Base-by-base conservation (phyloP, 2,888 invertebrate species). In the Bhutanitis thaidina region DNA sequence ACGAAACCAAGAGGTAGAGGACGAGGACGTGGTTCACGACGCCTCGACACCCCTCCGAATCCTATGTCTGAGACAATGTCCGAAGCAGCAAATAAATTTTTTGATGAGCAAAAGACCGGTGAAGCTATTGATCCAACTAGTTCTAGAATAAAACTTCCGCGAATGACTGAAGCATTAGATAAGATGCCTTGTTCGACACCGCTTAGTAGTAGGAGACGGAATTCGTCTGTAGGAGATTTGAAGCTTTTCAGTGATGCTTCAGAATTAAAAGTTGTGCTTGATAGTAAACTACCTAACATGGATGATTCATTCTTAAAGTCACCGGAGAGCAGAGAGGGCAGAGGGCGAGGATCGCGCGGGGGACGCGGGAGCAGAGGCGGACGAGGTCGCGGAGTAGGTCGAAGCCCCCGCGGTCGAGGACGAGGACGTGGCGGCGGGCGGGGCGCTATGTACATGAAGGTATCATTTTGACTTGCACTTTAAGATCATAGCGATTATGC, bases 121-220 rank as follows among this genome's bases (percentile, higher is more conserved):
- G 67, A 68, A 41, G 70, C 69, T 1, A 77, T 85, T 16, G 89
- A 89, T 61, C 86, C 87, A 1, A 88, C 80, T 1, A 85, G 86
- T 56, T 83, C 86, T n/a, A 69, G 88, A 25, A 78, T 87, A 50
- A 88, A 88, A 56, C 68, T 86, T 40, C 88, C 88, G n/a, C 71
- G 88, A 0, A 81, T 88, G 82, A 88, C 88, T 1, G 89, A 88
- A 55, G 87, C 86, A 1, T 66, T 88, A 3, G 86, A 88, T 55
- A 84, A 87, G 44, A 79, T 83, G 0, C 73, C 74, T 3, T 81
- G 80, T 52, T 62, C 74, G 3, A 84, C 86, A 3, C 82, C 86
- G 10, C 62, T 87, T 27, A 70, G 82, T 15, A 83, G 81, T 54
- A 69, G 84, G 34, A 68, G 77, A 25, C 67, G 76, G 16, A 74